Evolutionary conservation across 2,797 vertebrate genomes (phyloP), one percentile per base, ranked within the genome.

Genomic region (Bovichtus diacanthus): DNA sequence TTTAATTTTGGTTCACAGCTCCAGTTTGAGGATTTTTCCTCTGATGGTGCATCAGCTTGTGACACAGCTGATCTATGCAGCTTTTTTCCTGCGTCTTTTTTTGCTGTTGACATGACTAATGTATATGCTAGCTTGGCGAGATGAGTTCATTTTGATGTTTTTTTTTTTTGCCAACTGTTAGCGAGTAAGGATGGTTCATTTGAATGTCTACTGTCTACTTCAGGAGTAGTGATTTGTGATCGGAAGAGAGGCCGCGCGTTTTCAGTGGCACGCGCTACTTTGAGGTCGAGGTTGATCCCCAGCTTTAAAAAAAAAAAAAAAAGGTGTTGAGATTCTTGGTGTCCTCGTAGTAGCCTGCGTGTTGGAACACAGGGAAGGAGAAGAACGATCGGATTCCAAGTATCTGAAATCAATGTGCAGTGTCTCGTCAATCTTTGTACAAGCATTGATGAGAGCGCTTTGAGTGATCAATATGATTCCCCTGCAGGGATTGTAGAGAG

Each of bases 1-100:
- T 29, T n/a, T 49, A 9, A 64, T 64, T 50, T 49, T 64, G 61
- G 61, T 38, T 15, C 49, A 25, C 19, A 49, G n/a, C 61, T 34
- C 19, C 16, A 15, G 61, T 11, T 64, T 36, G 36, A 31, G 31
- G 34, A 34, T 34, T 2, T 34, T 9, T 34, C 31, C 31, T 34
- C 31, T 34, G 31, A 34, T 34, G 2, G 9, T 34, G 8, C 8
- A 34, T 34, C 34, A 2, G 7, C 8, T 34, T 34, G 31, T 34
- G 31, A 34, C 7, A 34, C n/a, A n/a, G n/a, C 54, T 4, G 31
- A 9, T 53, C 16, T 18, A 29, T 53, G 15, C 16, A 34, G 53
- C 1, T 38, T 58, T 58, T 56, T 34, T 19, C n/a, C n/a, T n/a
- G n/a, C n/a, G n/a, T n/a, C n/a, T n/a, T n/a, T n/a, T n/a, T n/a